Percentiles rank a stretch among this genome's conserved stretches.
These are phyloP conservation scores for Periparus ater DNA, from an alignment of 2,797 vertebrate genomes.

Conservation along the genomic window DNA sequence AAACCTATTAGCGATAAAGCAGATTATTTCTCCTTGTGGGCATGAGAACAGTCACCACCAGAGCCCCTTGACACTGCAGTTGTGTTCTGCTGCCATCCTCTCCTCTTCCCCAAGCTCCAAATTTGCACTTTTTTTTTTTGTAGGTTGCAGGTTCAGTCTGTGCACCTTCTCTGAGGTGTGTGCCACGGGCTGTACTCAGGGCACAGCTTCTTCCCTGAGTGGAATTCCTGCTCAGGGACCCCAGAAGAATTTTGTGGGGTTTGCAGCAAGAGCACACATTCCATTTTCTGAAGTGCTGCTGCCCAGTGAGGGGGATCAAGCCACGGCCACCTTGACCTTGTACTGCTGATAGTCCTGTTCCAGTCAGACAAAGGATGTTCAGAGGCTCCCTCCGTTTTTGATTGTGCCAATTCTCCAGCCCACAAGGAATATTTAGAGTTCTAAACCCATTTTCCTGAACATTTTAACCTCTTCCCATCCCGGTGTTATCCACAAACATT, in stretches of 20 bases:
- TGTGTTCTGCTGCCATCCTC: background rate
- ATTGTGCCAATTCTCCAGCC: background rate
- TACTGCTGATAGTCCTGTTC: background rate
- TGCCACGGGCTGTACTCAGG: background rate
- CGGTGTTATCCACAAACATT: background rate
- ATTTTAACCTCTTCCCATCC: background rate
- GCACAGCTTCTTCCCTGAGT: background rate
- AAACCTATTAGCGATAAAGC: background rate
- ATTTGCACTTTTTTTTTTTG: no score
- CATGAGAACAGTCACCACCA: background rate
- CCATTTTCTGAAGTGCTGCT: background rate
- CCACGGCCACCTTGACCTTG: no score
- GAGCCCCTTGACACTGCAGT: background rate
- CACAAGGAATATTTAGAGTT: background rate
- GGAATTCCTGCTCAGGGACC: background rate
- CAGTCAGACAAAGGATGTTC: background rate
- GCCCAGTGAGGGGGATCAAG: background rate
- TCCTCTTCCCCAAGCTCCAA: background rate
- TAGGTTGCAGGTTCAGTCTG: rapidly evolving
- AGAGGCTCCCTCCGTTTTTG: background rate
- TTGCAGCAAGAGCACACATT: background rate
- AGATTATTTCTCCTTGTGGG: background rate
- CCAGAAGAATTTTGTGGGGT: background rate
- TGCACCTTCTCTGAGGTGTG: background rate
- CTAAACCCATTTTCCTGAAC: background rate